Evolutionary conservation across 1,140 invertebrate species (phyloP), one percentile per base, ranked within the genome.

Genomic region (Drosophila parvula): DNA sequence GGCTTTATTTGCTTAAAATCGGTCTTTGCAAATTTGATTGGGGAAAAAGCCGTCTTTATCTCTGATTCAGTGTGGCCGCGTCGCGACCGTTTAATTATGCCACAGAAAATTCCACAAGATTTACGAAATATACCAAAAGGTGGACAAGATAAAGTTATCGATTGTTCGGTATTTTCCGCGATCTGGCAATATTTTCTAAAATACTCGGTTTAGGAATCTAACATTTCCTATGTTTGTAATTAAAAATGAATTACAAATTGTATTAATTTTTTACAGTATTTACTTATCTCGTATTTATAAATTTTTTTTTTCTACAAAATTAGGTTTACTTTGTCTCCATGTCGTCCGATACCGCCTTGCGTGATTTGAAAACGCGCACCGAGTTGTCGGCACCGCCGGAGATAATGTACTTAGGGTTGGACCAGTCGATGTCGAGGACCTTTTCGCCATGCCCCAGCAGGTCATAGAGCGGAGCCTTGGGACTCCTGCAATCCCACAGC

Each of bases 361-460:
- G 94, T 0, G 95, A 93, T 92, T 96, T 96, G 83, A 97, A 99
- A 81, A 99, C 96, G 91, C 98, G 96, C 18, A 99, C 93, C 32
- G 97, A 96, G 92, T 98, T 98, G 92, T 99, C 99, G 30, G 97
- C 95, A 8, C 97, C 96, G 18, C 98, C 99, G 60, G 98, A 99
- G 40, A 98, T 93, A 57, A 99, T 96, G 36, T 96, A 94, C 45
- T 96, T 93, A 0, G 96, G 95, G 93, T 97, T 95, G 4, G 97
- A 96, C 98, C 99, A 99, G 93, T 99, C 97, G 80, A 97, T 97
- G 85, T 96, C 96, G 27, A 99, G 93, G 4, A 99, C 96, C 93
- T 98, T 99, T 75, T 99, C 98, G 81, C 97, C 96, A 90, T 99
- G 99, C 0, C 98, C 98, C 61, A 95, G 94, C 81, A 99, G 93